Conservation (phyloP, 2,888 invertebrate genomes). For the Carpatolechia fugitivella region DNA sequence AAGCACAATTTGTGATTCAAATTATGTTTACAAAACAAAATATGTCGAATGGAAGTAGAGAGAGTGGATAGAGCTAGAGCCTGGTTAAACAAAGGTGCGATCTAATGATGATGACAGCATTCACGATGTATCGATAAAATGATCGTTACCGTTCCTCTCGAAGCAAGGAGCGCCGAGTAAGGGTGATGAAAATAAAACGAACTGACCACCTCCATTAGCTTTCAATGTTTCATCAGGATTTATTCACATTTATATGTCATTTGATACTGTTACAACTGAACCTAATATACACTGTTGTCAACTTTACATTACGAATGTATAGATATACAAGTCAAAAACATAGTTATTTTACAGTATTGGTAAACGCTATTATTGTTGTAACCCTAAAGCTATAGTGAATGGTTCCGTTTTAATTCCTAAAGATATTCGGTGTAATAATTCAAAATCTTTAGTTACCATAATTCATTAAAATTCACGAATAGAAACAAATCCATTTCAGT, state of each 20-base stretch:
- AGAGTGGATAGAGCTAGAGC: conserved; percentile 68
- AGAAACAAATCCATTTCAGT: conserved; percentile 40
- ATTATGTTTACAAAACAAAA: conserved; percentile 52
- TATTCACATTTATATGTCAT: conserved; percentile 76
- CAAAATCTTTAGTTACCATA: conserved; percentile 40
- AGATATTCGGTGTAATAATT: conserved; percentile 51
- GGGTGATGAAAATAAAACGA: conserved; percentile 62
- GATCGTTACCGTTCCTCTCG: conserved; percentile 76
- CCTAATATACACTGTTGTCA: conserved; percentile 70
- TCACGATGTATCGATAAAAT: conserved; percentile 77
- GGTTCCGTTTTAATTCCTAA: conserved; percentile 65
- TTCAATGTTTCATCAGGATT: conserved; percentile 66
- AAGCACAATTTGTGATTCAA: conserved; percentile 59
- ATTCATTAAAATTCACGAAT: conserved; percentile 39
- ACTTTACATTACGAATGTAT: conserved; percentile 73
- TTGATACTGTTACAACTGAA: conserved; percentile 69
- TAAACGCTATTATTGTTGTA: conserved; percentile 74
- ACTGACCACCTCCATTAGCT: conserved; percentile 59
- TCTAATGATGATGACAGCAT: conserved; percentile 78
- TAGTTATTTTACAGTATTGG: conserved; percentile 71
- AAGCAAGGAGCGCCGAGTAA: conserved; percentile 70
- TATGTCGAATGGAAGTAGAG: conserved; percentile 58
- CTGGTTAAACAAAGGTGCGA: conserved; percentile 58
- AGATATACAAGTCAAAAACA: conserved; percentile 79
- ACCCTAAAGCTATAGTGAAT: conserved; percentile 74